Evolutionary conservation across 2,113 vertebrate genomes (phyloP).

Genomic region (Odocoileus hemionus): DNA sequence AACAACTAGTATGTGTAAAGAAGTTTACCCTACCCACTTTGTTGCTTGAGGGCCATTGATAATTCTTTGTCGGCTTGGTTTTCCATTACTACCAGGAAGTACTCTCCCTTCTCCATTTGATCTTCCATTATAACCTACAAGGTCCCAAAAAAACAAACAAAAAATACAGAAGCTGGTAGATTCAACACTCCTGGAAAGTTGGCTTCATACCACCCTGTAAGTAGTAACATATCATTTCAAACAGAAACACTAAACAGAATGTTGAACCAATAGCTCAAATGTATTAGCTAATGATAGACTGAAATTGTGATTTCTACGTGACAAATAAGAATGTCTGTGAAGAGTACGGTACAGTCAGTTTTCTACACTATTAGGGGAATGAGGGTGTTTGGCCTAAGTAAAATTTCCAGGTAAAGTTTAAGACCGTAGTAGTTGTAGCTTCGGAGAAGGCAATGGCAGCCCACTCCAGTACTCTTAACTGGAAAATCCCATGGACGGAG

Average conservation of each 20-base stretch:
- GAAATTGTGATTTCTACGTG: neutral
- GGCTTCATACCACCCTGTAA: neutral
- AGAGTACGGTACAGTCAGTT: neutral
- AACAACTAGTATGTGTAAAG: conserved; percentile 67
- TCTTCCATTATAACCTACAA: conserved; percentile 89
- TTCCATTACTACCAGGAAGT: conserved; percentile 80
- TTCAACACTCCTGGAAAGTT: neutral
- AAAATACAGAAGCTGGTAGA: neutral
- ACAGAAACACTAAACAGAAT: neutral
- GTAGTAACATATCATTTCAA: neutral
- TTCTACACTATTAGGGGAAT: neutral
- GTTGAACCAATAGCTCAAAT: neutral
- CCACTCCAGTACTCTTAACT: no score
- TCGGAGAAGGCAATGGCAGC: no score
- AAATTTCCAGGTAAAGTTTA: neutral
- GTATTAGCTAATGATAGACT: neutral
- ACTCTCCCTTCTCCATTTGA: conserved; percentile 85
- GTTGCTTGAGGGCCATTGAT: conserved; percentile 95
- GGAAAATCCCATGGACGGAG: no score
- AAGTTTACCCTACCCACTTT: conserved; percentile 93
- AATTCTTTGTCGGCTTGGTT: conserved; percentile 86
- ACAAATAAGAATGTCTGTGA: neutral
- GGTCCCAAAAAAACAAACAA: neutral
- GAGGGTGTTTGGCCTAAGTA: accelerated
- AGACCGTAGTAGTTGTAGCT: neutral